A percentile compares a stretch with the other conserved stretches of the same genome.
These are phyloP conservation scores for Oreocharis arfaki DNA, from an alignment of 2,113 vertebrate species.

Conservation along the genomic window DNA sequence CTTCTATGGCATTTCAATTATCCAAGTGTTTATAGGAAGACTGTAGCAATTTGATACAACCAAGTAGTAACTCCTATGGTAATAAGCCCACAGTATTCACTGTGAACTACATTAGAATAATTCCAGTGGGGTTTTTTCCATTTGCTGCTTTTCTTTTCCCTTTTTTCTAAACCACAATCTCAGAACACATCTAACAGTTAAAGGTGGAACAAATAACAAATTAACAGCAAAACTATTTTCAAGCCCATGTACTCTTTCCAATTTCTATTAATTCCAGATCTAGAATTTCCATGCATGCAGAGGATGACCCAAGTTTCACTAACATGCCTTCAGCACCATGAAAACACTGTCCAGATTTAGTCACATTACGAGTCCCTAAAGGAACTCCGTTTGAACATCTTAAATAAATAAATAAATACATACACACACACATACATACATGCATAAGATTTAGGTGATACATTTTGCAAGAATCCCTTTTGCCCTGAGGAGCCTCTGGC, in stretches of 20 bases:
- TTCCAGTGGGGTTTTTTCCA: neutral
- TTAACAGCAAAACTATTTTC: neutral
- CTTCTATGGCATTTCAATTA: neutral
- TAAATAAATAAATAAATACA: neutral
- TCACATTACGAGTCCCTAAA: neutral
- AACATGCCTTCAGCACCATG: neutral
- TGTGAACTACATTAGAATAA: neutral
- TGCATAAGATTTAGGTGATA: neutral
- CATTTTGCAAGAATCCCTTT: neutral
- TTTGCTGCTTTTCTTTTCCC: neutral
- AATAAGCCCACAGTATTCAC: neutral
- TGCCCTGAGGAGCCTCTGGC: neutral
- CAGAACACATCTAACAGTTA: neutral
- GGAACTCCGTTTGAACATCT: neutral
- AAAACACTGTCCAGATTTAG: neutral
- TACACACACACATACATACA: neutral
- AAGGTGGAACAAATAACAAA: neutral
- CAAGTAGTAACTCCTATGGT: neutral
- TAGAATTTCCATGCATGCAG: neutral
- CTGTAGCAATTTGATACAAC: neutral
- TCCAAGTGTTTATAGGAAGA: neutral
- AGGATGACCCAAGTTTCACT: neutral
- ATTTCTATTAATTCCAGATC: neutral
- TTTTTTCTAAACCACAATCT: neutral
- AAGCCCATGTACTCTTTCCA: neutral